These are phyloP conservation scores for Drosophila obscura DNA, from an alignment of 1,140 invertebrate genomes.

Conservation along the genomic window DNA sequence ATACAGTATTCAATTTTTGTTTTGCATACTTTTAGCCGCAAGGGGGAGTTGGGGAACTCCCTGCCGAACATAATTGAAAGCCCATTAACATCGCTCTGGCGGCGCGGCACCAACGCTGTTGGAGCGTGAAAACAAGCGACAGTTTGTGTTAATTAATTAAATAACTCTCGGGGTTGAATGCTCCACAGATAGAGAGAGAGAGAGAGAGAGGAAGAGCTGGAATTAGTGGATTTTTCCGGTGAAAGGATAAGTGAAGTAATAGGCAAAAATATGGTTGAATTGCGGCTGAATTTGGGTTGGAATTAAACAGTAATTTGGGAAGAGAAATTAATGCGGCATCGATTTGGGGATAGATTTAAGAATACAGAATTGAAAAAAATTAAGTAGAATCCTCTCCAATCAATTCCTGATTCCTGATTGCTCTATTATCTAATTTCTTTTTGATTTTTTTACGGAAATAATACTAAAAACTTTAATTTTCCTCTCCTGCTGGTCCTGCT, in stretches of 20 bases:
- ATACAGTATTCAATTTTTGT: slow-evolving; percentile 17
- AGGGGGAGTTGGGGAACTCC: slow-evolving; percentile 12
- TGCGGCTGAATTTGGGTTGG: neutral
- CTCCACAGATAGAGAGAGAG: neutral
- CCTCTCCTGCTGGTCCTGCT: neutral
- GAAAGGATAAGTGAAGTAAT: neutral
- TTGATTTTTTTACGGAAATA: too few species aligned
- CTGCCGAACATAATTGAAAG: slow-evolving; percentile 59
- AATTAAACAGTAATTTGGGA: neutral
- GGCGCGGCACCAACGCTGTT: slow-evolving; percentile 17
- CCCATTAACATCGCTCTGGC: slow-evolving; percentile 61
- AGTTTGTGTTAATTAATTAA: slow-evolving; percentile 77
- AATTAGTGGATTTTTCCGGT: slow-evolving; percentile 12
- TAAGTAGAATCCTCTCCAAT: too few species aligned
- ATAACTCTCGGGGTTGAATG: slow-evolving; percentile 44
- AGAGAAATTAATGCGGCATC: too few species aligned
- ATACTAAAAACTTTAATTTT: neutral
- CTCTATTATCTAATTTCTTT: slow-evolving; percentile 20
- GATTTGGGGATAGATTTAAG: too few species aligned
- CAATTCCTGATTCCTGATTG: too few species aligned
- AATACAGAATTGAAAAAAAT: too few species aligned
- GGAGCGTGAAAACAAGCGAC: slow-evolving; percentile 69
- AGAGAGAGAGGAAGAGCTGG: slow-evolving; percentile 17
- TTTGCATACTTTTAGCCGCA: slow-evolving; percentile 33
- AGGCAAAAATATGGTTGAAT: too few species aligned